Base-by-base conservation (phyloP, 2,113 vertebrate species). In the Dicerorhinus sumatrensis region DNA sequence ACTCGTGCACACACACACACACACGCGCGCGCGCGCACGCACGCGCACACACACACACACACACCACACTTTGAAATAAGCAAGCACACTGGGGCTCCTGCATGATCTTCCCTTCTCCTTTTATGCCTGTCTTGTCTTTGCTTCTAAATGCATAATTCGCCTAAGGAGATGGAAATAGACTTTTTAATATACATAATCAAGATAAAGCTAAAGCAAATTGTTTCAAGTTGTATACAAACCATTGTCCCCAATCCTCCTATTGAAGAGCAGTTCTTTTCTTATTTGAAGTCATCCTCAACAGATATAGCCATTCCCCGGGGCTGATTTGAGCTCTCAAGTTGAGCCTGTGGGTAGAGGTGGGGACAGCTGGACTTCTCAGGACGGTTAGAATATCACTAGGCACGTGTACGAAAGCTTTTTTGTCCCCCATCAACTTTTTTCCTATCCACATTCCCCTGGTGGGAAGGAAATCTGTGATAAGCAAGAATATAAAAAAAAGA, bases 61-160 rank as follows among this genome's bases (percentile, higher is more conserved):
- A 97, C 89, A 73, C 92, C 89, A 89, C 96, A 89, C 96, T 97
- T 96, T 93, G 96, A 97, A 98, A 97, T 69, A 97, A 98, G 96
- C 88, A 87, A 96, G 96, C 85, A 48, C 93, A 89, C 81, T 96
- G 95, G 79, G 87, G 94, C 54, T 65, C 86, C 98, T 94, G 96
- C 89, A 92, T 96, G 89, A 65, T 81, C 95, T 76, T 93, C 72
- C 97, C 94, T 94, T 98, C 79, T 90, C 65, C 97, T 98, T 98
- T 95, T 21, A 2, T 85, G 96, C 94, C n/a, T 96, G 81, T 90
- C 89, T 97, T 97, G 56, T 77, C 95, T 98, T 94, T 92, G 95
- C 58, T 96, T 92, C 54, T 94, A 94, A 97, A 97, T 80, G 77
- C 13, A 65, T 16, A 25, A 89, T 97, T 98, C 97, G 93, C 63